Evolutionary conservation across 92 coral and sea anemone genomes (phyloP).

Genomic region (Heliopora coerulea): DNA sequence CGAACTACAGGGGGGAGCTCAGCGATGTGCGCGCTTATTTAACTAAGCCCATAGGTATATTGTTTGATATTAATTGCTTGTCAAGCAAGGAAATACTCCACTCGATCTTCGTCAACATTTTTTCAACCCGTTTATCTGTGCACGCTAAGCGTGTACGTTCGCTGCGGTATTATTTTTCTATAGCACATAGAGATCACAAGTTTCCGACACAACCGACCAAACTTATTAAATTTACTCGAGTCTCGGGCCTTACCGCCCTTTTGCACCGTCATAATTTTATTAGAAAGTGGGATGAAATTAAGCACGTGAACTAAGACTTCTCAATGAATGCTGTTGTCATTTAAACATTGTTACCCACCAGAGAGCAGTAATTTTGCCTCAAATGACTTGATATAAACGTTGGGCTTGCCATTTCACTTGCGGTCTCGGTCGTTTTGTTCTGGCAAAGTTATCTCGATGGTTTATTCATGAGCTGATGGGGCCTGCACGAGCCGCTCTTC

Average conservation of each 20-base stretch:
- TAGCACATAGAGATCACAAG: constrained; percentile 16
- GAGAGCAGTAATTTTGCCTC: not conserved
- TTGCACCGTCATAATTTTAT: constrained; percentile 2
- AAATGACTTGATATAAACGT: not conserved
- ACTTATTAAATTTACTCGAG: constrained; percentile 28
- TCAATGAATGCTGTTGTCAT: not conserved
- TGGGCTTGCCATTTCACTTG: not conserved
- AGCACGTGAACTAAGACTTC: not conserved
- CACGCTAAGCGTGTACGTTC: not conserved
- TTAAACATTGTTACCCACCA: not conserved
- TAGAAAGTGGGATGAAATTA: constrained; percentile 9
- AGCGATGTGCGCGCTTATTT: constrained; percentile 19
- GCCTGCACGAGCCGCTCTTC: not conserved
- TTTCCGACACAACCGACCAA: constrained; percentile 34
- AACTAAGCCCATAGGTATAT: constrained; percentile 23
- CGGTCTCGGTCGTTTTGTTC: constrained; percentile 7
- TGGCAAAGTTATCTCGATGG: not conserved
- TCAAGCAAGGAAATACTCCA: constrained; percentile 15
- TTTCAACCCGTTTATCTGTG: not conserved
- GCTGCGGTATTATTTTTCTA: constrained; percentile 4
- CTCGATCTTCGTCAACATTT: constrained; percentile 27
- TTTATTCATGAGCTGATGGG: constrained; percentile 16
- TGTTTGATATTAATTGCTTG: constrained; percentile 39
- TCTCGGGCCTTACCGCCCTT: constrained; percentile 13
- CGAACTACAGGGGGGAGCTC: constrained; percentile 34